Base-by-base conservation (phyloP, 1,140 invertebrate genomes). In the Orchesella cincta region DNA sequence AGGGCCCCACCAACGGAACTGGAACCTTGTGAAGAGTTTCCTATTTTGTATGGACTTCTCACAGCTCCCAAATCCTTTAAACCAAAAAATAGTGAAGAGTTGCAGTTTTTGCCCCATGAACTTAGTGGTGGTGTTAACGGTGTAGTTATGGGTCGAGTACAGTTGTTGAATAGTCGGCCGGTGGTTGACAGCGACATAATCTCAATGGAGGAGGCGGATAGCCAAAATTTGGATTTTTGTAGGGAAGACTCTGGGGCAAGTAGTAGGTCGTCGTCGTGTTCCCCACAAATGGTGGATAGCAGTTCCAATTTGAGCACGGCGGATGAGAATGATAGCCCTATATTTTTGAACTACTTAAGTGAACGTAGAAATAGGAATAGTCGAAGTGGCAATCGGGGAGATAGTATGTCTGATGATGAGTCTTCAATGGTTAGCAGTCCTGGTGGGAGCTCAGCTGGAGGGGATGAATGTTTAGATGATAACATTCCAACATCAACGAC, bases 401-500 rank as follows among this genome's bases (percentile, higher is more conserved):
- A 18, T 23, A 57, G n/a, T 23, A 18, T 46, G 5, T 46, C 39
- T 57, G 54, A 57, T 57, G 54, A 46, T 46, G 39, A 46, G 20
- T 12, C 8, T 46, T 46, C 39, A 20, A 46, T 8, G 16, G 31
- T 26, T 12, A 67, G 62, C 33, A 8, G 26, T 23, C 26, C 5
- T 16, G 26, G 12, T 12, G 23, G 8, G 8, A 31, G 62, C 23
- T 67, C 12, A 3, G 12, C 52, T 3, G 62, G 62, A 23, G 26
- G 28, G 23, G 52, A 57, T n/a, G 62, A 67, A 12, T 67, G 26
- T 14, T 3, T 33, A 14, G 62, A 67, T 67, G 62, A 67, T 67
- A 67, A 67, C 62, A 67, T 67, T 67, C 62, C 62, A 67, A 67
- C 62, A 31, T 67, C 62, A 2, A 67, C 62, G 2, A 67, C 62